Evolutionary conservation across 2,888 invertebrate species (phyloP).

Genomic region (Epiblema foenella): DNA sequence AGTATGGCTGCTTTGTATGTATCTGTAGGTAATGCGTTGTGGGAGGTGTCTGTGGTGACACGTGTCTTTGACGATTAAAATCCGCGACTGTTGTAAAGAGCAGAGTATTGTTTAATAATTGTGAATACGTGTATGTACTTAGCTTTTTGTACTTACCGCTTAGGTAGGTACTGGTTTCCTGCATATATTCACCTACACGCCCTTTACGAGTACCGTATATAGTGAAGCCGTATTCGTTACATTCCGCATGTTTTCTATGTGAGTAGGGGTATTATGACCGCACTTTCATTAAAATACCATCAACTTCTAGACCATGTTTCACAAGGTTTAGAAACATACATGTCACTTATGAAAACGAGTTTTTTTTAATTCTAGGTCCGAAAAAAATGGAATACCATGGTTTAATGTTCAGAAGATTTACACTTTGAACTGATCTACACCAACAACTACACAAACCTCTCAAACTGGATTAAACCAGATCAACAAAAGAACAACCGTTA

Average conservation of each 20-base stretch:
- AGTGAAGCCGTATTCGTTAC: too few relatives aligned
- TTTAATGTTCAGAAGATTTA: background rate
- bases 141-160: too few relatives aligned
- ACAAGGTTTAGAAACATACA: too few relatives aligned
- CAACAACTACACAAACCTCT: constrained; percentile 19
- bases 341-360: too few relatives aligned
- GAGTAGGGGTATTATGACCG: too few relatives aligned
- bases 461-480: constrained; percentile 31
- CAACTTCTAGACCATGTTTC: too few relatives aligned
- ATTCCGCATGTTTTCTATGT: too few relatives aligned
- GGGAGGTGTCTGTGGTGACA: background rate
- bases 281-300: too few relatives aligned
- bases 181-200: too few relatives aligned
- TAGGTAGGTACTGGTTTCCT: too few relatives aligned
- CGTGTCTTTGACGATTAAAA: background rate
- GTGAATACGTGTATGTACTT: background rate
- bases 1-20: background rate
- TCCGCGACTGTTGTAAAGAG: background rate
- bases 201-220: too few relatives aligned
- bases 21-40: background rate
- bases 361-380: too few relatives aligned
- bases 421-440: constrained; percentile 28
- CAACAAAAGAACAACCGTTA: constrained; percentile 14
- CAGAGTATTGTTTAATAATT: background rate
- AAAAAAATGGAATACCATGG: background rate